Evolutionary conservation across 2,113 vertebrate genomes (phyloP), one percentile per base, ranked within the genome.

Genomic region (Boulengerochromis microlepis): DNA sequence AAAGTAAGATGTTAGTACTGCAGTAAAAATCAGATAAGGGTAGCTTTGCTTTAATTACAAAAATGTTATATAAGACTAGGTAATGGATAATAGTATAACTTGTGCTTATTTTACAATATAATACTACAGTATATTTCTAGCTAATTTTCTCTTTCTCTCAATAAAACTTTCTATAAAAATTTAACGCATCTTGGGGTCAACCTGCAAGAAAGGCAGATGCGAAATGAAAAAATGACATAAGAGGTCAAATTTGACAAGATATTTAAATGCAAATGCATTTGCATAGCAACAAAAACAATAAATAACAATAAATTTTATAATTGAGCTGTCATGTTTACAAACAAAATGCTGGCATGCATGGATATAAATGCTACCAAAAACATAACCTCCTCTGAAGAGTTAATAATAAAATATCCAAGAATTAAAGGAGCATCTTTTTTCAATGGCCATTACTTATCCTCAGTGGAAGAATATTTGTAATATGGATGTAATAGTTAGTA

Each of bases 391-490:
- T 10, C 19, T 0, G 2, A 22, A 53, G 19, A 3, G 50, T 53
- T 53, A n/a, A 53, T 53, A 10, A 10, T 10, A 53, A 53, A 53
- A 0, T 53, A n/a, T 0, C 50, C 50, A 53, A 53, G 19, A 53
- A 10, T 53, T n/a, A 2, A 53, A 53, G 9, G 50, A 53, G 50
- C 19, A 53, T 53, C 50, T 10, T 52, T 52, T 52, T 52, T 53
- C 9, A 52, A 1, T 52, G 0, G 1, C 50, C 50, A 5, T 52
- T 52, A 52, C 18, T 52, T 52, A 1, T 52, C 50, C 19, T 1
- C 50, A 33, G 6, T 66, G 9, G 4, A 33, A 64, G 16, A 61
- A 18, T 6, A 61, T 61, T 2, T 16, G 15, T 33, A 64, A 64
- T 10, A 33, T 19, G 16, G 18, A 31, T 19, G 8, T 10, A 31